Percentiles rank a stretch among this genome's conserved stretches.
Conservation (phyloP, 2,888 invertebrate genomes). For the Diarsia brunnea region DNA sequence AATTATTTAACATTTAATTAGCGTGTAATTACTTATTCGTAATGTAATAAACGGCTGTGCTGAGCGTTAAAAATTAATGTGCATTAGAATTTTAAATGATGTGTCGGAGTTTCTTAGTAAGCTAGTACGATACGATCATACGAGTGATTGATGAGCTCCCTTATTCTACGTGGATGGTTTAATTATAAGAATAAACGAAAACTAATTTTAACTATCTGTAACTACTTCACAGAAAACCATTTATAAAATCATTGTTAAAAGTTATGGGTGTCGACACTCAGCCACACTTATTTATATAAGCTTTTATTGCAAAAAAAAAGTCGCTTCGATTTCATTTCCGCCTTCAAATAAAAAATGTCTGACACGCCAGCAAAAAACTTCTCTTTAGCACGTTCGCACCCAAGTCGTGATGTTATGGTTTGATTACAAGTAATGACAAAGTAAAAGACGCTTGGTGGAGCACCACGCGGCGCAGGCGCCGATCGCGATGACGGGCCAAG, state of each 20-base stretch:
- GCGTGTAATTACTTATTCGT: slow-evolving; percentile 54
- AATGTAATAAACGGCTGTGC: slow-evolving; percentile 34
- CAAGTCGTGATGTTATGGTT: slow-evolving; percentile 48
- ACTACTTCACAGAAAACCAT: slow-evolving; percentile 3
- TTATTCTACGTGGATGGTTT: slow-evolving; percentile 18
- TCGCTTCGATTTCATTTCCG: slow-evolving; percentile 38
- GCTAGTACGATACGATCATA: slow-evolving; percentile 17
- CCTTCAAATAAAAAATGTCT: slow-evolving; percentile 34
- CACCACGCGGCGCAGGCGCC: slow-evolving; percentile 58
- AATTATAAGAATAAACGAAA: slow-evolving; percentile 23
- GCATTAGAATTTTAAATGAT: slow-evolving; percentile 58
- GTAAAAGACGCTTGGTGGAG: slow-evolving; percentile 49
- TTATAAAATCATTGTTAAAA: slow-evolving; percentile 7
- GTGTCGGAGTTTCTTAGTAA: slow-evolving; percentile 22
- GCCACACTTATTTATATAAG: slow-evolving; percentile 13
- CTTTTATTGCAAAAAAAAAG: slow-evolving; percentile 21
- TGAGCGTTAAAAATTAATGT: slow-evolving; percentile 48
- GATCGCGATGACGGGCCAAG: slow-evolving; percentile 82
- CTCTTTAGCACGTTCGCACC: slow-evolving; percentile 48
- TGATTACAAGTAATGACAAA: slow-evolving; percentile 64
- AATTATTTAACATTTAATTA: slow-evolving; percentile 60
- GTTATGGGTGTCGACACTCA: slow-evolving; percentile 22
- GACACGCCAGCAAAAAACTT: slow-evolving; percentile 25
- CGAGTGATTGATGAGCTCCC: slow-evolving; percentile 54
- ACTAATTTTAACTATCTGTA: neutral